Conservation (phyloP, 2,888 invertebrate species). For the Rhaphigaster nebulosa region DNA sequence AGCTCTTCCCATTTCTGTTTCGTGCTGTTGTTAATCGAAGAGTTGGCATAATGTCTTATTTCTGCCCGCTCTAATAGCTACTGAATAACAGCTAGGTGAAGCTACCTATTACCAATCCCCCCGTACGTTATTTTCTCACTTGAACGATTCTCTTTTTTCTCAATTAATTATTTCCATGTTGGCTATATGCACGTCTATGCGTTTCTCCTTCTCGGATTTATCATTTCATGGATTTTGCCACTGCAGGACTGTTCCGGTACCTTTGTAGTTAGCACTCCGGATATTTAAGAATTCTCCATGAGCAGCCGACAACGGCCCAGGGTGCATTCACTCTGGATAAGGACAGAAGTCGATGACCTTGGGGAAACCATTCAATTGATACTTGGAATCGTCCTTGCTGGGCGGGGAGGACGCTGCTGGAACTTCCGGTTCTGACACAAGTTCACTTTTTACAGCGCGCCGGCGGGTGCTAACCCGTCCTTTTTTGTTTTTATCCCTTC, state of each 20-base stretch:
- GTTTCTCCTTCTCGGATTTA: background rate
- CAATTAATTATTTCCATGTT: too few relatives aligned
- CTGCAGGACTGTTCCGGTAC: background rate
- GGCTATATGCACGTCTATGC: too few relatives aligned
- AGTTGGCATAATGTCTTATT: background rate
- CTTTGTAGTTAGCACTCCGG: background rate
- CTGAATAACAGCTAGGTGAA: too few relatives aligned
- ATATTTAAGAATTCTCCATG: background rate
- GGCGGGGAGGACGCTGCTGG: slow-evolving; percentile 12
- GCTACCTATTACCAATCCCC: background rate
- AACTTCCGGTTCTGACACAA: slow-evolving; percentile 32
- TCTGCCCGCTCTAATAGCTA: background rate
- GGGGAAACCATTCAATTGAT: slow-evolving; percentile 51
- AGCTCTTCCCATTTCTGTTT: too few relatives aligned
- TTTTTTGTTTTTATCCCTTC: slow-evolving; percentile 36
- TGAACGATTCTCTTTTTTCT: background rate
- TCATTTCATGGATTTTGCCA: background rate
- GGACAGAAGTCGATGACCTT: slow-evolving; percentile 50
- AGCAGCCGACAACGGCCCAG: background rate
- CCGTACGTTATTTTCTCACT: background rate
- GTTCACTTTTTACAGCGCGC: background rate
- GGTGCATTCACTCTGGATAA: background rate
- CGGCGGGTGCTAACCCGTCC: background rate
- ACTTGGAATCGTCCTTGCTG: slow-evolving; percentile 53
- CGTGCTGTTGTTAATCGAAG: background rate